A percentile compares a stretch with the other conserved stretches of the same genome.
Conservation (phyloP, 1,140 invertebrate species). For the Drosophila kikkawai region DNA sequence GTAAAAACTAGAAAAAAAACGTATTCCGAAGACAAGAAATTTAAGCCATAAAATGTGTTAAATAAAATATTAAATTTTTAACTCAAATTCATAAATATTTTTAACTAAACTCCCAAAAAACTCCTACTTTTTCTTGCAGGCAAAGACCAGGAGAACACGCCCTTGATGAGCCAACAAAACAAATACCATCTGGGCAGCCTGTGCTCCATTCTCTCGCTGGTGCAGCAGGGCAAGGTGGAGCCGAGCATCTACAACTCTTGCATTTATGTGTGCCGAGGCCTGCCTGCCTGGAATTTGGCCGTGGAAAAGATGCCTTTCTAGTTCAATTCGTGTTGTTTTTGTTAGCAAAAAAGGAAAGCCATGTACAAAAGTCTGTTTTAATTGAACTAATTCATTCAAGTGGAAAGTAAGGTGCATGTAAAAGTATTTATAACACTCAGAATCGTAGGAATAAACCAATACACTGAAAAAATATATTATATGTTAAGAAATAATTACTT, state of each 20-base stretch:
- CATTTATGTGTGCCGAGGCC: conserved; percentile 73
- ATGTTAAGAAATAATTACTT: conserved; percentile 12
- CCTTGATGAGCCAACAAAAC: conserved; percentile 19
- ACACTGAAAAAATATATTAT: conserved; percentile 11
- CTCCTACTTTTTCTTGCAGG: neutral
- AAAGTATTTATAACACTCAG: conserved; percentile 25
- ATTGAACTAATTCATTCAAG: conserved; percentile 42
- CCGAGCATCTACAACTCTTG: conserved; percentile 68
- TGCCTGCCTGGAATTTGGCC: conserved; percentile 77
- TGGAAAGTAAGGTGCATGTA: conserved; percentile 35
- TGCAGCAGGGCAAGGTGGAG: conserved; percentile 68
- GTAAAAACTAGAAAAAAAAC: no score
- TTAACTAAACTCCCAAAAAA: neutral
- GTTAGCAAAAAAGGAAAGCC: conserved; percentile 6
- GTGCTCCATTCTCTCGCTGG: conserved; percentile 54
- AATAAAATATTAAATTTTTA: neutral
- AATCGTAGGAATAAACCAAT: conserved; percentile 34
- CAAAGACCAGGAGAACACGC: neutral
- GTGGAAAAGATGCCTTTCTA: conserved; percentile 64
- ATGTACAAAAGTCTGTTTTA: conserved; percentile 10
- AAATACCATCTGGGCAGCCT: conserved; percentile 72
- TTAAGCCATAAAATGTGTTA: neutral
- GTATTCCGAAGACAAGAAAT: no score
- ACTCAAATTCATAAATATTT: neutral
- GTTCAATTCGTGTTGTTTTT: conserved; percentile 1